A percentile compares a stretch with the other conserved stretches of the same genome.
phyloP scores from a whole-genome alignment of 2,113 vertebrate genomes.

The Spea multiplicata region DNA sequence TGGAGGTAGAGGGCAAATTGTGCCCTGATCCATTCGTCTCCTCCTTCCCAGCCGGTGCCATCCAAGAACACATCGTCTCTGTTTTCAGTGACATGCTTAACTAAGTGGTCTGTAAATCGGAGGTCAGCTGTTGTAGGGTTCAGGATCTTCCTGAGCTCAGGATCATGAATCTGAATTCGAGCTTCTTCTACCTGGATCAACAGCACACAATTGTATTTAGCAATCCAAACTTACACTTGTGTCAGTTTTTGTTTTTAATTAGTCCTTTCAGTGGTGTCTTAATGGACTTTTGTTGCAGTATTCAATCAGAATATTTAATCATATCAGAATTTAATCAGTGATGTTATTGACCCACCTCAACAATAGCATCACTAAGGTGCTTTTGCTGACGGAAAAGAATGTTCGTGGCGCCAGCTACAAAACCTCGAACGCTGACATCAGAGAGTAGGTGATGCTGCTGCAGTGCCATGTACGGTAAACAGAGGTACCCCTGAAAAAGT shows the following conservation, averaged over 20 bases:
- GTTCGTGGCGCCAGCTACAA: conserved; percentile 94
- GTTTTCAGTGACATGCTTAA: conserved; percentile 94
- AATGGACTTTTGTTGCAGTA: too few relatives aligned
- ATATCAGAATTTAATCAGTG: too few relatives aligned
- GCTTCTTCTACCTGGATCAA: conserved; percentile 84
- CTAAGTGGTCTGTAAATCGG: conserved; percentile 88
- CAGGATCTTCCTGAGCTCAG: conserved; percentile 83
- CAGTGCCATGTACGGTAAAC: conserved; percentile 95
- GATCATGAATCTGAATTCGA: conserved; percentile 85
- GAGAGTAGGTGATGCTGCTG: conserved; percentile 97
- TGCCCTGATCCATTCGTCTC: conserved; percentile 96
- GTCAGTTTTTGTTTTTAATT: too few relatives aligned
- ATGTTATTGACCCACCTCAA: conserved; percentile 74
- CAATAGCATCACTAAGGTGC: conserved; percentile 88
- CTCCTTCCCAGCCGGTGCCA: conserved; percentile 97
- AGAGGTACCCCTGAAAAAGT: conserved; percentile 85
- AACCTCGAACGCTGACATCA: conserved; percentile 86
- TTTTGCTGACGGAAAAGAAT: conserved; percentile 95
- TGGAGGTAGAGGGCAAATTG: conserved; percentile 92
- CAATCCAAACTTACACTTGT: too few relatives aligned
- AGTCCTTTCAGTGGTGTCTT: too few relatives aligned
- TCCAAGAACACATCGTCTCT: conserved; percentile 93
- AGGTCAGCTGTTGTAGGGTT: conserved; percentile 90
- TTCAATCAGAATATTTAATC: too few relatives aligned
- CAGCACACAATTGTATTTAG: background rate